A percentile compares a stretch with the other conserved stretches of the same genome.
Evolutionary conservation across 2,113 vertebrate genomes (phyloP).

Genomic region (Chlamydotis undulata): DNA sequence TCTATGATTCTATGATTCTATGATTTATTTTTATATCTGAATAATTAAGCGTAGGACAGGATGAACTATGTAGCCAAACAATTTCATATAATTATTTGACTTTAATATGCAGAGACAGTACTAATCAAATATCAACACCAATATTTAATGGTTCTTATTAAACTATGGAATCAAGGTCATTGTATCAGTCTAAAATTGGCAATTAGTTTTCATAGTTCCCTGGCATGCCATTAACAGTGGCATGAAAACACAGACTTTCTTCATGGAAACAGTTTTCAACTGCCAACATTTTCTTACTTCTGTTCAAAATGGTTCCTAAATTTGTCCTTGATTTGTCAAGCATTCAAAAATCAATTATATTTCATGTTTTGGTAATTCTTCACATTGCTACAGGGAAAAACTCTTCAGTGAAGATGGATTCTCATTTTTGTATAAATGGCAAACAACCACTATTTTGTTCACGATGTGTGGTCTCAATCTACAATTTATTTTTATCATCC

Average conservation of each 20-base stretch:
- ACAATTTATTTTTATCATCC: conserved; percentile 22
- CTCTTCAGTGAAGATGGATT: background rate
- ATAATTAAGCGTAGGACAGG: background rate
- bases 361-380: background rate
- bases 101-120: background rate
- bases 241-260: background rate
- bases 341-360: background rate
- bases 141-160: background rate
- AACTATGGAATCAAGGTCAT: background rate
- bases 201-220: background rate
- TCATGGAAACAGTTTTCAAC: background rate
- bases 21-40: background rate
- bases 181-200: background rate
- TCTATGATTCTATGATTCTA: too few relatives aligned
- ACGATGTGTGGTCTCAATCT: background rate
- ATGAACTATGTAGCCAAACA: background rate
- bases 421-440: background rate
- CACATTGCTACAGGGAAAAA: background rate
- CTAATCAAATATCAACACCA: background rate
- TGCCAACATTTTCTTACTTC: background rate
- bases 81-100: background rate
- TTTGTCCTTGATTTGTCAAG: background rate
- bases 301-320: background rate
- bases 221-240: background rate
- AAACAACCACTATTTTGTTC: background rate